Conservation (phyloP, 2,888 invertebrate species). For the Hypercompe scribonia region DNA sequence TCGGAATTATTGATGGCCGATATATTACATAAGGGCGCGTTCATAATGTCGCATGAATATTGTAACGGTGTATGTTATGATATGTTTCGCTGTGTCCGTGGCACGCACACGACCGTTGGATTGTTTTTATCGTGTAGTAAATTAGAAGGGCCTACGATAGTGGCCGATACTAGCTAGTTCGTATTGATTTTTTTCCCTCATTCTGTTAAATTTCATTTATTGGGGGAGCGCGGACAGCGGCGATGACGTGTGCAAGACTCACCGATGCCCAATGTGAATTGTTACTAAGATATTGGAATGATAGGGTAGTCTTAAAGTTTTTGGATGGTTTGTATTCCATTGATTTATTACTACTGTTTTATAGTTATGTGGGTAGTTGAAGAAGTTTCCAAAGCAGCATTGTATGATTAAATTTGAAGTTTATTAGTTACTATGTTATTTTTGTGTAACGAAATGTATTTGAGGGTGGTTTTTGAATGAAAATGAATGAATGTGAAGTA, state of each 20-base stretch:
- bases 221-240: slow-evolving; percentile 79
- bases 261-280: slow-evolving; percentile 32
- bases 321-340: slow-evolving; percentile 30
- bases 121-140: slow-evolving; percentile 85
- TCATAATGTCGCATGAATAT: slow-evolving; percentile 77
- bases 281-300: slow-evolving; percentile 52
- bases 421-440: slow-evolving; percentile 15
- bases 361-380: slow-evolving; percentile 22
- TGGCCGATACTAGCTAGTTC: slow-evolving; percentile 76
- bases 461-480: slow-evolving; percentile 45
- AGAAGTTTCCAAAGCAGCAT: slow-evolving; percentile 24
- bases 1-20: slow-evolving; percentile 70
- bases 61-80: slow-evolving; percentile 68
- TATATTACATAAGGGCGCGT: slow-evolving; percentile 71
- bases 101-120: slow-evolving; percentile 67
- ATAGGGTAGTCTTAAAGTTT: slow-evolving; percentile 22
- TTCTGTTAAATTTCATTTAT: slow-evolving; percentile 87
- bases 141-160: slow-evolving; percentile 81
- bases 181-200: slow-evolving; percentile 87
- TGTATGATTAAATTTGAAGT: slow-evolving; percentile 27
- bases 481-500: slow-evolving; percentile 7
- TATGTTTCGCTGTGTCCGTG: slow-evolving; percentile 47
- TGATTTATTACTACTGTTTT: slow-evolving; percentile 23
- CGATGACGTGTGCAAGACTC: slow-evolving; percentile 66
- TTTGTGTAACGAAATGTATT: slow-evolving; percentile 17